A percentile compares a stretch with the other conserved stretches of the same genome.
Conservation (phyloP, 1,140 invertebrate species). For the Neomicropteryx cornuta region DNA sequence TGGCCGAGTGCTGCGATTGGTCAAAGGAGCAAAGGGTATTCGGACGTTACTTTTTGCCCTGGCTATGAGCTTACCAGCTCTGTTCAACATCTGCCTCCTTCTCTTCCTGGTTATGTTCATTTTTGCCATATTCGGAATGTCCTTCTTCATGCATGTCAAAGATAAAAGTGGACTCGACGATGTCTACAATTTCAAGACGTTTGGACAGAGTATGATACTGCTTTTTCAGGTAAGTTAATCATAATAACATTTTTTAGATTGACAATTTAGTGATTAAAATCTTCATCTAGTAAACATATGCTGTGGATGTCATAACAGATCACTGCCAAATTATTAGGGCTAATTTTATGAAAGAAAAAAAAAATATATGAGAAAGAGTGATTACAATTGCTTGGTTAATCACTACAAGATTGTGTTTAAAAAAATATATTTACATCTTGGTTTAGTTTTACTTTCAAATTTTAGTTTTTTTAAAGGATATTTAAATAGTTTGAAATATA, state of each 20-base stretch:
- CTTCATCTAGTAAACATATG: too few relatives aligned
- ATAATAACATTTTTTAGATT: not conserved
- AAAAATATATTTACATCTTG: too few relatives aligned
- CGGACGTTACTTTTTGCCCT: conserved; percentile 92
- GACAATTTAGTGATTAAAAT: not conserved
- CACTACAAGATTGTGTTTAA: too few relatives aligned
- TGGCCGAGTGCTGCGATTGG: conserved; percentile 89
- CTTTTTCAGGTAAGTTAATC: conserved; percentile 76
- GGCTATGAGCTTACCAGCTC: conserved; percentile 94
- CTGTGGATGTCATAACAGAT: too few relatives aligned
- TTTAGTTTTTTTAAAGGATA: too few relatives aligned
- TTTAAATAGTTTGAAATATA: too few relatives aligned
- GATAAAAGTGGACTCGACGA: conserved; percentile 88
- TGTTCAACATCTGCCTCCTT: conserved; percentile 97
- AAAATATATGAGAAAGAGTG: too few relatives aligned
- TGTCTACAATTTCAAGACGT: conserved; percentile 98
- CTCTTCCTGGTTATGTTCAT: conserved; percentile 99
- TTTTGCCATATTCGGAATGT: conserved; percentile 99
- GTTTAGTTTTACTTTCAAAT: too few relatives aligned
- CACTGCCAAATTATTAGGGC: too few relatives aligned
- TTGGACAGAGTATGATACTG: conserved; percentile 94
- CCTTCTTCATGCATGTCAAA: conserved; percentile 97
- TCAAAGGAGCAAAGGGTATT: conserved; percentile 96
- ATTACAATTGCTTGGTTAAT: too few relatives aligned
- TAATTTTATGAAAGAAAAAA: too few relatives aligned